A percentile compares a stretch with the other conserved stretches of the same genome.
Evolutionary conservation across 2,113 vertebrate species (phyloP).

Genomic region (Sapayoa aenigma): DNA sequence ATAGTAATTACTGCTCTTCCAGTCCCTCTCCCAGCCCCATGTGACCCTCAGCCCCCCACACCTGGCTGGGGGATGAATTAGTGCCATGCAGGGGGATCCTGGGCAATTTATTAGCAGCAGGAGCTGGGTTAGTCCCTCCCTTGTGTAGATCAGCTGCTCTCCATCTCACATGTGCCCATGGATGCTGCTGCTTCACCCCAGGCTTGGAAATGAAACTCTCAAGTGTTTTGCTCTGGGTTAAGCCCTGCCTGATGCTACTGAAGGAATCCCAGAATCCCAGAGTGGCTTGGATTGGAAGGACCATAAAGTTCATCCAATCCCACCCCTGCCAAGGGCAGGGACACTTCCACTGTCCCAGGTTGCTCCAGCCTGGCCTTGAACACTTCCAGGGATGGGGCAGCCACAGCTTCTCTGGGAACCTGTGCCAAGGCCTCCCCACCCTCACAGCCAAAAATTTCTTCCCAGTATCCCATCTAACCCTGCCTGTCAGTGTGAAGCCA

Average conservation of each 20-base stretch:
- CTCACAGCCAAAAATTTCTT: too few species aligned
- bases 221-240: neutral
- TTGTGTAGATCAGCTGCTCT: neutral
- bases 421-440: too few species aligned
- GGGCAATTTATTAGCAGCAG: neutral
- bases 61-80: neutral
- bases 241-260: neutral
- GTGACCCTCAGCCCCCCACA: neutral
- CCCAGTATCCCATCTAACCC: too few species aligned
- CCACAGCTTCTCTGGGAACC: too few species aligned
- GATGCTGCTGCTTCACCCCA: neutral
- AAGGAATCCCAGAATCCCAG: neutral
- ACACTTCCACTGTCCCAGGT: neutral
- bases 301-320: neutral
- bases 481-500: too few species aligned
- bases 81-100: too few species aligned
- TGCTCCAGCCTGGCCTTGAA: neutral
- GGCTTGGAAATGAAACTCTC: neutral
- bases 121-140: neutral
- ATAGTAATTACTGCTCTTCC: neutral
- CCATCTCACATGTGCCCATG: rapidly evolving
- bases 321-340: too few species aligned
- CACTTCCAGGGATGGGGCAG: too few species aligned
- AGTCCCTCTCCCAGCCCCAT: neutral
- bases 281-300: neutral